Conservation (phyloP, 2,888 invertebrate species). For the Ectobius pallidus region DNA sequence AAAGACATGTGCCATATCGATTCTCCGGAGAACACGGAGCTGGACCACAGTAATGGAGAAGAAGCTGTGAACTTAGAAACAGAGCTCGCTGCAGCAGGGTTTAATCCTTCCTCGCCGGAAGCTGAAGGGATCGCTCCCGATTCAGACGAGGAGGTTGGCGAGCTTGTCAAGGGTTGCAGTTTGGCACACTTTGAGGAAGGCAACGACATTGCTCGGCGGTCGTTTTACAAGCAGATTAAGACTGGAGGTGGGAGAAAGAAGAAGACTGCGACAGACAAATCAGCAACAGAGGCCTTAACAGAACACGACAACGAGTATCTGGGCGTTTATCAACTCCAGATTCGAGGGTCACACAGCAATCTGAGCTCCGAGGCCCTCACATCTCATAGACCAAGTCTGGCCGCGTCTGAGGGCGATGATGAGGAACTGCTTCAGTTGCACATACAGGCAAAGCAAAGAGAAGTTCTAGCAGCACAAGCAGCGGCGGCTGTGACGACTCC, state of each 20-base stretch:
- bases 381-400: constrained; percentile 43
- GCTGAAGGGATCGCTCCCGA: constrained; percentile 24
- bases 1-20: constrained; percentile 78
- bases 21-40: constrained; percentile 79
- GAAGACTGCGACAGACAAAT: constrained; percentile 11
- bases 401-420: constrained; percentile 47
- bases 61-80: constrained; percentile 20
- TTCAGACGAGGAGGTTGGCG: constrained; percentile 48
- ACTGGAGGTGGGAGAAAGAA: constrained; percentile 3
- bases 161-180: constrained; percentile 70
- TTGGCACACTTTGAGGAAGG: constrained; percentile 84
- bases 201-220: constrained; percentile 79
- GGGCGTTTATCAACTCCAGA: constrained; percentile 42
- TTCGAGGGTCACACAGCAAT: constrained; percentile 42
- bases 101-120: constrained; percentile 40
- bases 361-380: constrained; percentile 31
- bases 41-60: background rate
- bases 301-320: constrained; percentile 28
- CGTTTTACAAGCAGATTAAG: constrained; percentile 57
- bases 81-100: constrained; percentile 48
- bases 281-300: constrained; percentile 19
- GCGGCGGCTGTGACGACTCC: background rate
- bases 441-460: constrained; percentile 41
- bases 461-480: constrained; percentile 29
- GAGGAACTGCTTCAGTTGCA: constrained; percentile 44